phyloP scores from a whole-genome alignment of 30 jellyfish, hydroid and myxozoan genomes.

The Turritopsis rubra region DNA sequence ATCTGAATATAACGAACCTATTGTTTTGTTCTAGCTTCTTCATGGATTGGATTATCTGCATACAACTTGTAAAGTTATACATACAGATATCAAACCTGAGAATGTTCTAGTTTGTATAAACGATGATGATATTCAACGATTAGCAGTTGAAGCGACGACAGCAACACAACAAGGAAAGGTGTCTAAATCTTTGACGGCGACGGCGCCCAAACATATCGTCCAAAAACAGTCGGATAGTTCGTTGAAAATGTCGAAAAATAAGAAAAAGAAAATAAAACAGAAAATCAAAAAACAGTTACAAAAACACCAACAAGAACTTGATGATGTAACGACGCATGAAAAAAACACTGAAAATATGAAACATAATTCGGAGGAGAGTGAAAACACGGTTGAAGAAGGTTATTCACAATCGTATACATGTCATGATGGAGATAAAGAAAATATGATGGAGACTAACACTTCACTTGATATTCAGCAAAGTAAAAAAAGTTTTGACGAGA shows the following conservation, averaged over 20 bases:
- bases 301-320: slow-evolving; percentile 47
- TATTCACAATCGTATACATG: neutral
- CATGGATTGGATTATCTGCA: slow-evolving; percentile 85
- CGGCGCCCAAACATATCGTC: slow-evolving; percentile 35
- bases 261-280: slow-evolving; percentile 74
- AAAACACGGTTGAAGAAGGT: neutral
- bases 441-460: slow-evolving; percentile 6
- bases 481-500: neutral
- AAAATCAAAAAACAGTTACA: slow-evolving; percentile 77
- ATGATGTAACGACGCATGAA: slow-evolving; percentile 5
- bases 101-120: slow-evolving; percentile 84
- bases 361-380: neutral
- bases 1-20: neutral
- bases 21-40: slow-evolving; percentile 39
- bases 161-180: slow-evolving; percentile 97
- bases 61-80: slow-evolving; percentile 78
- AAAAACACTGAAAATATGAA: neutral
- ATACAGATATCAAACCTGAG: slow-evolving; percentile 96
- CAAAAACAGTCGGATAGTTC: slow-evolving; percentile 28
- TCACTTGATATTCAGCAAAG: neutral
- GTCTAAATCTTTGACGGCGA: slow-evolving; percentile 51
- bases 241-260: slow-evolving; percentile 73
- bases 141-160: slow-evolving; percentile 76
- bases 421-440: neutral
- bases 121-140: slow-evolving; percentile 67